phyloP scores from a whole-genome alignment of 2,888 invertebrate species.

The Itoplectis maculator region DNA sequence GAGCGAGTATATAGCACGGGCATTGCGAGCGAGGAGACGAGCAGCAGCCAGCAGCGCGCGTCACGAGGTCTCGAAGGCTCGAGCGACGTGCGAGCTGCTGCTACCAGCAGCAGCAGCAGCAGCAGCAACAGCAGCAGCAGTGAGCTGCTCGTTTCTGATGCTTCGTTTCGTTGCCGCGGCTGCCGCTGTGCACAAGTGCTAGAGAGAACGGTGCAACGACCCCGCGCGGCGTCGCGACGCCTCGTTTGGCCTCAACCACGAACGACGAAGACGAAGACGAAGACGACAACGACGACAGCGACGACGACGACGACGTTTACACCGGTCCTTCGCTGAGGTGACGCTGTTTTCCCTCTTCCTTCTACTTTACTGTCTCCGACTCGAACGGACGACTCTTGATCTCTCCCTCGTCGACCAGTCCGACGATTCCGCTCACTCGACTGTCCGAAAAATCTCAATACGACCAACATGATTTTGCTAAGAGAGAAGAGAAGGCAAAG shows the following conservation, averaged over 20 bases:
- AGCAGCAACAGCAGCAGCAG: too few species aligned
- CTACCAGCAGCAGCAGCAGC: too few species aligned
- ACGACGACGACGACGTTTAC: conserved; percentile 67
- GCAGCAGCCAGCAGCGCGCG: conserved; percentile 10
- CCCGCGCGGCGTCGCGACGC: conserved; percentile 74
- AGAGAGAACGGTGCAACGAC: conserved; percentile 66
- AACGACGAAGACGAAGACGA: conserved; percentile 59
- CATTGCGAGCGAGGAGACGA: conserved; percentile 28
- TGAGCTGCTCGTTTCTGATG: conserved; percentile 31
- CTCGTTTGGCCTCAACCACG: conserved; percentile 72
- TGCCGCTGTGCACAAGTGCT: conserved; percentile 50
- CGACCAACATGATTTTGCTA: not conserved
- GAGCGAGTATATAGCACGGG: conserved; percentile 9
- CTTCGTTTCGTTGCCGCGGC: conserved; percentile 38
- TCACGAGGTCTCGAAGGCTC: conserved; percentile 48
- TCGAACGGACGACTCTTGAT: conserved; percentile 26
- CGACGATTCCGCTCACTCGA: conserved; percentile 2
- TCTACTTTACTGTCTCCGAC: not conserved
- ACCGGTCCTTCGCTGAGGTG: conserved; percentile 35
- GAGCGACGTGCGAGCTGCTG: conserved; percentile 24
- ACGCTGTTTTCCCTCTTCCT: conserved; percentile 22
- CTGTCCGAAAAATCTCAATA: conserved; percentile 7
- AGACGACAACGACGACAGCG: too few species aligned
- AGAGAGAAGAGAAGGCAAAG: not conserved
- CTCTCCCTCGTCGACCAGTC: not conserved